Conservation (phyloP, 2,888 invertebrate genomes). For the Uropetala carovei region DNA sequence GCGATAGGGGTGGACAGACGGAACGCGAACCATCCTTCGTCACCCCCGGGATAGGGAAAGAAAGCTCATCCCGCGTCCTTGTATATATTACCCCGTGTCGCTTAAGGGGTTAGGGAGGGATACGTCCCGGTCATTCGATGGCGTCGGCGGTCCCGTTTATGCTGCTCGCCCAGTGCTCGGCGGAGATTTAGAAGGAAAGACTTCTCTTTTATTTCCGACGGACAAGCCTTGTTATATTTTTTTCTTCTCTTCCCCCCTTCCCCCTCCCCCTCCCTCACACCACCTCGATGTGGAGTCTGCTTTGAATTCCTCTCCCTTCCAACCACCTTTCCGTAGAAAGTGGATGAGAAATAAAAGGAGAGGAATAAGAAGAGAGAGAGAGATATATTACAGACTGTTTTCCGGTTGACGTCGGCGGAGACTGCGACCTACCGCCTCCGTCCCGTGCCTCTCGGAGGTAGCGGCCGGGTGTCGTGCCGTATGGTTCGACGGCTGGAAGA, state of each 20-base stretch:
- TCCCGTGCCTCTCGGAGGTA: not conserved
- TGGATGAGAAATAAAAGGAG: not conserved
- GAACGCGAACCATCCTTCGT: not conserved
- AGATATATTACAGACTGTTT: not conserved
- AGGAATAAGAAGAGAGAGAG: not conserved
- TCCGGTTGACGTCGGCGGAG: not conserved
- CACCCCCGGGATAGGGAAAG: not conserved
- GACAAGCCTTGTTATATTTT: not conserved
- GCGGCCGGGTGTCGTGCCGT: not conserved
- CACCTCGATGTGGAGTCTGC: not conserved
- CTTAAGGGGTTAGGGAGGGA: not conserved
- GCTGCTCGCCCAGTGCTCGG: not conserved
- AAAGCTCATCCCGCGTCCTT: not conserved
- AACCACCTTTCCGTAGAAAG: not conserved
- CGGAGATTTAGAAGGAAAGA: not conserved
- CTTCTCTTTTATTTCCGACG: not conserved
- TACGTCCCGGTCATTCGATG: not conserved
- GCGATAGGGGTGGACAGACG: not conserved
- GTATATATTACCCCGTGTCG: not conserved
- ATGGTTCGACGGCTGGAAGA: not conserved
- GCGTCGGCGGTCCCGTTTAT: not conserved
- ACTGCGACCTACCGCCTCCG: not conserved
- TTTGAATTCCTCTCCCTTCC: not conserved
- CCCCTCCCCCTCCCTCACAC: not conserved
- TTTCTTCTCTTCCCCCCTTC: not conserved